These are phyloP conservation scores for Azemiops feae DNA, from an alignment of 2,113 vertebrate species.

Conservation along the genomic window DNA sequence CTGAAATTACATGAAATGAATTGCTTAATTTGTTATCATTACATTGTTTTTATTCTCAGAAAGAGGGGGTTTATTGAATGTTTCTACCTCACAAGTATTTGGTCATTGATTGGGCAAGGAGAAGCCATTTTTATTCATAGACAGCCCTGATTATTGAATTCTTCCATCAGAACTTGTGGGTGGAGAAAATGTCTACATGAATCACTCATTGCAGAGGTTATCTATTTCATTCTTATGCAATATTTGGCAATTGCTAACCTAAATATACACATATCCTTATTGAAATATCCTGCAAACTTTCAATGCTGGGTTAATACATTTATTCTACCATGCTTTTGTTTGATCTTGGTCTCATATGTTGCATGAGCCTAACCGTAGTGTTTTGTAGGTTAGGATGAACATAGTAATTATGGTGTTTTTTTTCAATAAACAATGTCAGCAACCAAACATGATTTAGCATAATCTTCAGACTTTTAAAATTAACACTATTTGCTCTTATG, in stretches of 20 bases:
- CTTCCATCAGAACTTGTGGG: neutral
- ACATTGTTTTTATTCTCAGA: neutral
- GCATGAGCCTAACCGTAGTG: neutral
- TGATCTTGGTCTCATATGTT: neutral
- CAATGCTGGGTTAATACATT: neutral
- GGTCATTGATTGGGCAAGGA: neutral
- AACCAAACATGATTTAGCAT: neutral
- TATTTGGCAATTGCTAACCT: neutral
- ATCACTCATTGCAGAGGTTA: neutral
- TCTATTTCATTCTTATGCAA: neutral
- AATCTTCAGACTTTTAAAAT: neutral
- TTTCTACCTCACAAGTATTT: neutral
- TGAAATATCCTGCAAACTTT: neutral
- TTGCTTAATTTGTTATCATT: neutral
- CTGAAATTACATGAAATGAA: neutral
- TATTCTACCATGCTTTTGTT: neutral
- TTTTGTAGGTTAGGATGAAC: neutral
- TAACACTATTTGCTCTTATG: neutral
- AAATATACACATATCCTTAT: neutral
- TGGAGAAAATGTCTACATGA: neutral
- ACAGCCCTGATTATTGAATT: neutral
- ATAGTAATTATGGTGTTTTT: neutral
- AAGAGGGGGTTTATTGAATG: neutral
- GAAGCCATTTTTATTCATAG: neutral
- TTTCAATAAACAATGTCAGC: neutral